Conservation (phyloP, 2,888 invertebrate species). For the Seira sanloemensis region DNA sequence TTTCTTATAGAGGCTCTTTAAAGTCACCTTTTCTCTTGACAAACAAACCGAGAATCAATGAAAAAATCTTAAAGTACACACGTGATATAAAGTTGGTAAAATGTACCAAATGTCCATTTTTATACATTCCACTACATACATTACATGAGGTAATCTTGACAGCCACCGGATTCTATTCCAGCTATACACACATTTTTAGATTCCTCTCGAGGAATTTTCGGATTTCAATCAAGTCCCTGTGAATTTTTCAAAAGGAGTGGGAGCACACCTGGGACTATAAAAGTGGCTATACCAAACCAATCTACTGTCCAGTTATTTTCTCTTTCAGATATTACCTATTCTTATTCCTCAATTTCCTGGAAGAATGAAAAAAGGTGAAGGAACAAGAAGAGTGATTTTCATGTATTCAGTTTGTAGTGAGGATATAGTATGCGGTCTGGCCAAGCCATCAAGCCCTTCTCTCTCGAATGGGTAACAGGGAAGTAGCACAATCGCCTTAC, state of each 20-base stretch:
- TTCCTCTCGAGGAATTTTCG: conserved; percentile 66
- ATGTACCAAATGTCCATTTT: background rate
- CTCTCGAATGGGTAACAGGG: background rate
- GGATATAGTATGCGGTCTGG: conserved; percentile 4
- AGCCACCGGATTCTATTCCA: conserved; percentile 61
- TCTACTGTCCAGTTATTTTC: conserved; percentile 54
- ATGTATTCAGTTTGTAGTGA: background rate
- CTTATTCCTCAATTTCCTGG: conserved; percentile 14
- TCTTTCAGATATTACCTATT: conserved; percentile 3
- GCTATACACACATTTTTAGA: conserved; percentile 38
- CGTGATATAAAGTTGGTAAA: background rate
- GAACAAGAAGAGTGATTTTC: background rate
- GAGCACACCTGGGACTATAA: conserved; percentile 66
- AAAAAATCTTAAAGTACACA: background rate
- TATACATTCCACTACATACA: background rate
- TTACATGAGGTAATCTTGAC: conserved; percentile 58
- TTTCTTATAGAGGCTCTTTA: background rate
- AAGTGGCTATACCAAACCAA: conserved; percentile 57
- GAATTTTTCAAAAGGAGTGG: conserved; percentile 63
- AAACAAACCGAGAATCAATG: conserved; percentile 7
- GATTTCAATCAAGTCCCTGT: conserved; percentile 65
- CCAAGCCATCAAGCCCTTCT: conserved; percentile 8
- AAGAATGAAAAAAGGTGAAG: background rate
- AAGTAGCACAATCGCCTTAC: background rate
- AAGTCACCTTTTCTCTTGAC: conserved; percentile 7